phyloP scores from a whole-genome alignment of 2,888 invertebrate species.

The Halocaridina rubra region DNA sequence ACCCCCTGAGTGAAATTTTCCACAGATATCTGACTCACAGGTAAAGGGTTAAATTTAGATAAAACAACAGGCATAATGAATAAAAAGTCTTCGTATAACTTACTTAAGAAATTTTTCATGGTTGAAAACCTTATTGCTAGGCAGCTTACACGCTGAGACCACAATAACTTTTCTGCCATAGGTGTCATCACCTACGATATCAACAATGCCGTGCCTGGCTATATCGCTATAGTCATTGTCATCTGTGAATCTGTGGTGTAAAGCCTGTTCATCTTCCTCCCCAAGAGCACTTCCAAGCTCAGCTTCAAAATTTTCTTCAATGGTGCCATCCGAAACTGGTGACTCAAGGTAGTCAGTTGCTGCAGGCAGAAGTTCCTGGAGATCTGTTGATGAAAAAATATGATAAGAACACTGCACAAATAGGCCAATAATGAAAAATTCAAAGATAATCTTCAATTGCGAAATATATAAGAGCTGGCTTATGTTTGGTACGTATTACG shows the following conservation, averaged over 20 bases:
- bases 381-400: background rate
- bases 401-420: no score
- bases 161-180: slow-evolving; percentile 95
- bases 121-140: slow-evolving; percentile 81
- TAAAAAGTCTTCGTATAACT: background rate
- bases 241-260: slow-evolving; percentile 37
- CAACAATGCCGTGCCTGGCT: slow-evolving; percentile 81
- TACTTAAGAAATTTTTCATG: slow-evolving; percentile 81
- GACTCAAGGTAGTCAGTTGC: slow-evolving; percentile 72
- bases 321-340: slow-evolving; percentile 86
- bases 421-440: no score
- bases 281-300: slow-evolving; percentile 75
- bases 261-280: slow-evolving; percentile 57
- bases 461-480: no score
- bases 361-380: slow-evolving; percentile 53
- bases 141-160: slow-evolving; percentile 91
- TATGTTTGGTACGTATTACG: no score
- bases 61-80: no score
- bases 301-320: slow-evolving; percentile 92
- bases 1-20: no score
- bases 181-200: slow-evolving; percentile 85
- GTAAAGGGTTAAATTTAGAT: no score
- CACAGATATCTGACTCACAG: no score
- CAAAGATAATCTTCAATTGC: no score
- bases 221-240: slow-evolving; percentile 77